Base-by-base conservation (phyloP, 2,113 vertebrate genomes). In the Nematolebias whitei region DNA sequence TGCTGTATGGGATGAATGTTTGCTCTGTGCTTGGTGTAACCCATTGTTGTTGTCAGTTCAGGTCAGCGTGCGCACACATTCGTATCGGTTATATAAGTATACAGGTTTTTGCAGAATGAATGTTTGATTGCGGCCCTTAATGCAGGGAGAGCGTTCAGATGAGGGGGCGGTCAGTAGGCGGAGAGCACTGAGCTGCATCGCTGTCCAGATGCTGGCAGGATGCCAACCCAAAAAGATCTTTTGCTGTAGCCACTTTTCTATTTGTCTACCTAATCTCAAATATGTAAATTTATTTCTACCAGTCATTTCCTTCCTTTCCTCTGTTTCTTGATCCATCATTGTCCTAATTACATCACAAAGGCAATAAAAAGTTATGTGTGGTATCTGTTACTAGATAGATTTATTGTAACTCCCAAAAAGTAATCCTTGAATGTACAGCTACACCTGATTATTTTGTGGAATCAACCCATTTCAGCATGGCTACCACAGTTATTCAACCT, bases 71-170 rank as follows among this genome's bases (percentile, higher is more conserved):
- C 81, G 85, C 77, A 85, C 58, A 26, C 72, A 79, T 69, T 79
- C 74, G 75, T 78, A 76, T 81, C 38, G 32, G 71, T 92, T 92
- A 92, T 87, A 70, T 91, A 93, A 93, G 85, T 68, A 35, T 35
- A 77, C 71, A 45, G 87, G 76, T 85, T 91, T n/a, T 89, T 89
- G 89, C 85, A 91, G 87, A 90, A 87, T 88, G 88, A 90, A 91
- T 90, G 90, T 92, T 90, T 91, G 89, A 92, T 91, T 91, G 89
- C 77, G 81, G 84, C 80, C 74, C 85, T 87, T 89, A 89, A 91
- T 91, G 88, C 89, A 87, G 85, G 90, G 87, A 72, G 86, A 89
- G 75, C 80, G 67, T 84, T 87, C 76, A 74, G 87, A 91, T 88
- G 90, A 90, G 88, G 90, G 88, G 90, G 89, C 78, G 78, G 87